phyloP scores from a whole-genome alignment of 1,140 invertebrate species.

The Drosophila carrolli region DNA sequence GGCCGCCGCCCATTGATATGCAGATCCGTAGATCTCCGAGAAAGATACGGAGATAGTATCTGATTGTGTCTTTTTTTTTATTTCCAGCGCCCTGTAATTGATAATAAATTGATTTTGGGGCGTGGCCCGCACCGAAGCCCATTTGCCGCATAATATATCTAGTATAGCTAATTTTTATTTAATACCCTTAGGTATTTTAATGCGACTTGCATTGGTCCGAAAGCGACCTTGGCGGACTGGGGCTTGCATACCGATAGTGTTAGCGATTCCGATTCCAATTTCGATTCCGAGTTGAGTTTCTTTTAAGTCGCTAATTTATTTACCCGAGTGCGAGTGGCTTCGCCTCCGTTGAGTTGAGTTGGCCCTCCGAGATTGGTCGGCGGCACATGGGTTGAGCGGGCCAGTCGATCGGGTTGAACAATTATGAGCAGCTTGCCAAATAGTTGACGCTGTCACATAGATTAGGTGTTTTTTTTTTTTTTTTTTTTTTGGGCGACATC shows the following conservation, averaged over 20 bases:
- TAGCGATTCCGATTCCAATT: not conserved
- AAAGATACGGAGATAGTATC: constrained; percentile 3
- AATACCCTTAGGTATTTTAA: constrained; percentile 73
- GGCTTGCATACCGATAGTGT: constrained; percentile 13
- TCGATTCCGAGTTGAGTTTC: constrained; percentile 23
- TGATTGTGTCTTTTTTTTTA: too few species aligned
- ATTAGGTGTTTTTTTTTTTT: not conserved
- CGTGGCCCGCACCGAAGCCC: constrained; percentile 11
- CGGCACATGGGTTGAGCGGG: constrained; percentile 9
- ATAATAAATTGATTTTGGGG: constrained; percentile 37
- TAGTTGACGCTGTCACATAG: constrained; percentile 20
- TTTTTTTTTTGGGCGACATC: constrained; percentile 1
- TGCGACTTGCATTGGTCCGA: constrained; percentile 56
- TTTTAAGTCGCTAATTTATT: constrained; percentile 80
- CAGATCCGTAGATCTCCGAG: constrained; percentile 47
- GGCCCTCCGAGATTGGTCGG: constrained; percentile 29
- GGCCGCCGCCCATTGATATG: constrained; percentile 60
- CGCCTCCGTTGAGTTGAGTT: constrained; percentile 23
- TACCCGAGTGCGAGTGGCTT: constrained; percentile 33
- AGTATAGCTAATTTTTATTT: constrained; percentile 36
- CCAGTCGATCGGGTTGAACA: constrained; percentile 35
- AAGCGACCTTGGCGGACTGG: constrained; percentile 45
- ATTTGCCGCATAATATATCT: constrained; percentile 10
- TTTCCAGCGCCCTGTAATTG: constrained; percentile 24
- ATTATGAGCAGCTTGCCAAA: constrained; percentile 78